Conservation (phyloP, 2,113 vertebrate genomes). For the Xenus cinereus region DNA sequence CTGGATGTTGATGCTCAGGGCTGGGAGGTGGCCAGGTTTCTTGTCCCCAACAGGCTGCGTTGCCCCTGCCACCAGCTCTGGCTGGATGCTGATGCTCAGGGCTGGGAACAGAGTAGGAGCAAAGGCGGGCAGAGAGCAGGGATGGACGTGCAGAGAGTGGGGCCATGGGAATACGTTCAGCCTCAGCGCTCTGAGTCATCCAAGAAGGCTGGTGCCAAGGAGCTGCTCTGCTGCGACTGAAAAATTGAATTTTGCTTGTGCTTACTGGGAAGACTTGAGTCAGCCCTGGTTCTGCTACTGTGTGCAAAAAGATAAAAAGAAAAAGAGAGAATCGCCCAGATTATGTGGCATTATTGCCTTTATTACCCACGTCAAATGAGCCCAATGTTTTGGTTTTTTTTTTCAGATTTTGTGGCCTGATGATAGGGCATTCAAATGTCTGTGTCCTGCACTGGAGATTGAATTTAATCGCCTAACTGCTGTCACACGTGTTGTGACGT, state of each 20-base stretch:
- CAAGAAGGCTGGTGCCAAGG: slow-evolving; percentile 32
- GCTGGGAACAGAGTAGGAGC: not conserved
- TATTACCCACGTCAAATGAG: not conserved
- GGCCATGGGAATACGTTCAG: not conserved
- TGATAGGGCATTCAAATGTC: not conserved
- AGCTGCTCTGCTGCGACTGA: not conserved
- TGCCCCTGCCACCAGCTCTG: not conserved
- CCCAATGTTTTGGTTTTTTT: not conserved
- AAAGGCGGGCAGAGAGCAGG: not conserved
- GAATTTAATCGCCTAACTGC: not conserved
- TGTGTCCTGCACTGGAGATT: not conserved
- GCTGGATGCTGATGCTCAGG: not conserved
- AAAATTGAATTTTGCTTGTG: slow-evolving; percentile 46
- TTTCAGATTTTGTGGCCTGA: not conserved
- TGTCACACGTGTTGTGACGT: not conserved
- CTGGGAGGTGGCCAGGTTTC: not conserved
- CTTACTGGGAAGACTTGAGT: slow-evolving; percentile 52
- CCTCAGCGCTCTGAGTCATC: slow-evolving; percentile 47
- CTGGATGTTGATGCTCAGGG: not conserved
- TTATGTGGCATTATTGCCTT: slow-evolving; percentile 10
- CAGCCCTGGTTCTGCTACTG: slow-evolving; percentile 11
- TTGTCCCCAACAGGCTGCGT: no score
- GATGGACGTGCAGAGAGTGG: not conserved
- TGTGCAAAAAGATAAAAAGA: not conserved
- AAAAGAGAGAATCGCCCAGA: not conserved